These are phyloP conservation scores for Tyrophagus putrescentiae DNA, from an alignment of 1,140 invertebrate genomes.

Conservation along the genomic window DNA sequence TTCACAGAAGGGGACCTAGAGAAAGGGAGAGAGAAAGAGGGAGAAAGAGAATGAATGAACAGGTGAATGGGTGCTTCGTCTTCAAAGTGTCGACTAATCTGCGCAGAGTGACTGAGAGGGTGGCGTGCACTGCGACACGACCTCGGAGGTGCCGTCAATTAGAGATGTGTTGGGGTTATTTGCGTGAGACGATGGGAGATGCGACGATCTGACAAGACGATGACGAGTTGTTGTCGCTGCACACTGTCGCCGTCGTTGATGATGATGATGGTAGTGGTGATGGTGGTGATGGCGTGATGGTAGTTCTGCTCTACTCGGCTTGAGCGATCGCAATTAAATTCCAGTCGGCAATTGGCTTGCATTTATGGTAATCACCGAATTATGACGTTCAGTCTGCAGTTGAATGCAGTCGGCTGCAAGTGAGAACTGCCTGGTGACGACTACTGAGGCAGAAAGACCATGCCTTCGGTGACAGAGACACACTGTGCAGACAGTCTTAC, in stretches of 20 bases:
- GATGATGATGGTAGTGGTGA: too few relatives aligned
- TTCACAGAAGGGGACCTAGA: neutral
- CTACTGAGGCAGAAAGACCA: slow-evolving; percentile 12
- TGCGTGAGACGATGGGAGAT: neutral
- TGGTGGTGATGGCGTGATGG: too few relatives aligned
- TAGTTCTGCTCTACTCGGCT: too few relatives aligned
- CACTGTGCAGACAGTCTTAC: neutral
- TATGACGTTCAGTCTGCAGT: neutral
- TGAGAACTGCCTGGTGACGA: neutral
- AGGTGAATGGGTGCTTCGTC: too few relatives aligned
- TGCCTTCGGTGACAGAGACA: neutral
- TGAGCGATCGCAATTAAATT: slow-evolving; percentile 14
- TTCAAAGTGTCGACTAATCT: too few relatives aligned
- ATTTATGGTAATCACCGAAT: slow-evolving; percentile 16
- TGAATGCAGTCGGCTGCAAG: slow-evolving; percentile 2
- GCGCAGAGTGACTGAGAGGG: too few relatives aligned
- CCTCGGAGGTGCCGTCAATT: too few relatives aligned
- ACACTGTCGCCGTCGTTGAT: too few relatives aligned
- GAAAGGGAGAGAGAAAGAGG: slow-evolving; percentile 10
- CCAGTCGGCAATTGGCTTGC: slow-evolving; percentile 3
- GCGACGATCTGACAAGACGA: too few relatives aligned
- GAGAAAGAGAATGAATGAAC: slow-evolving; percentile 13
- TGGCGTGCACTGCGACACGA: too few relatives aligned
- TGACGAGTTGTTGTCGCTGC: too few relatives aligned
- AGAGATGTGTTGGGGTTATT: too few relatives aligned